Evolutionary conservation across 2,888 invertebrate species (phyloP), one percentile per base, ranked within the genome.

Genomic region (Phrixothrix hirtus): DNA sequence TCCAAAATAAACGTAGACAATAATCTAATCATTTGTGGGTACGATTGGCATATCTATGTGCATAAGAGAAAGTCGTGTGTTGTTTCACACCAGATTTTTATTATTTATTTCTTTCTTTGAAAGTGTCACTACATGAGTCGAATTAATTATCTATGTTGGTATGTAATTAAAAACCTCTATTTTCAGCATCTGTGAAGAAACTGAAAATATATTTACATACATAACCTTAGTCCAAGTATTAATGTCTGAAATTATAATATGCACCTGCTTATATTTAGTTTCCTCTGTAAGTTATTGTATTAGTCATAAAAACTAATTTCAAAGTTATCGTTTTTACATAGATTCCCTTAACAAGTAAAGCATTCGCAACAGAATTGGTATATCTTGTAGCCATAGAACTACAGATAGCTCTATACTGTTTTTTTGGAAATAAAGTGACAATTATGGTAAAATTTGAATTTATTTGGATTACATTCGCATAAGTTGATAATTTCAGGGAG

Each of bases 241-340:
- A 29, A 59, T 64, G 35, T 66, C 67, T 4, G 47, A 66, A 30
- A 55, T 66, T 34, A 56, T 65, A 6, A 59, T 66, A 10, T 67
- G 67, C 42, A 66, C 65, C 27, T 65, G 65, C 27, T 48, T 66
- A 4, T 67, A 58, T 47, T 53, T 66, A 16, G 59, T 67, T 5
- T 61, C 65, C 26, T 48, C 58, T n/a, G 65, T 65, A 51, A 52
- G 57, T 52, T 12, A 42, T 10, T 34, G 9, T 21, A 10, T 10
- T n/a, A 10, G 34, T 10, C 10, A 13, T 34, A 34, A 16, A 10
- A 13, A 15, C 2, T 17, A 17, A 29, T 14, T n/a, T 12, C 14
- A 34, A n/a, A 12, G 25, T 31, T 34, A 43, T 31, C 34, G 14
- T 17, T 37, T 29, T 29, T 27, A 15, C 30, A 27, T 32, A 52